Evolutionary conservation across 37 sponge, comb jelly and placozoan species (phyloP), one percentile per base, ranked within the genome.

Genomic region (Ephydatia muelleri): DNA sequence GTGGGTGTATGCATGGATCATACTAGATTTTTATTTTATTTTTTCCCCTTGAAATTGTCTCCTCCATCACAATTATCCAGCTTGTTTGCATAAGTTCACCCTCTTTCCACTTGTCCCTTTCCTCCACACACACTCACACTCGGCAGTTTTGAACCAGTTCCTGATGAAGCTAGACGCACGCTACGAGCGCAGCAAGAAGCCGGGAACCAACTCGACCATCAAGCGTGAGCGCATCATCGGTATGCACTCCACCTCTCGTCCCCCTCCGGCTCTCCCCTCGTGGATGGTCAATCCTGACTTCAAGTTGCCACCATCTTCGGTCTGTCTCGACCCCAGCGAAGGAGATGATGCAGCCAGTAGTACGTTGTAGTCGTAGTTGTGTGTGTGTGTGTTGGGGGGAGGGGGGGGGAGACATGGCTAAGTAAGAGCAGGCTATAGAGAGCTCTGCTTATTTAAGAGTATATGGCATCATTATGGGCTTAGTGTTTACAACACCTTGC

Each of bases 251-350:
- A 84, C 85, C 57, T 86, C 90, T 31, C 68, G 70, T 31, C 94
- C 90, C 36, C 88, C 90, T 25, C 33, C 71, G 35, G 65, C 57
- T 37, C 91, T 93, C 23, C 91, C 94, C 27, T 27, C 77, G 22
- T 93, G 94, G 94, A 90, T 93, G 91, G 84, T 93, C 16, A 79
- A 86, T 29, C 88, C 88, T 33, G 76, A 36, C 79, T 90, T 88
- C 70, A 87, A 90, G 67, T 23, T 72, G 0, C 67, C 70, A 0
- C 25, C 75, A 0, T 26, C 74, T 19, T 25, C 37, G 22, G 83
- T 88, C 5, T 82, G 83, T 38, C 69, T 88, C 26, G 81, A 75
- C 38, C 86, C 74, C 12, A 64, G 73, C 32, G 38, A 77, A 21
- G 86, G 64, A 5, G 71, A 40, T 48, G 79, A 38, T n/a, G 21